Conservation (phyloP, 2,113 vertebrate species). For the Leiothrix lutea region DNA sequence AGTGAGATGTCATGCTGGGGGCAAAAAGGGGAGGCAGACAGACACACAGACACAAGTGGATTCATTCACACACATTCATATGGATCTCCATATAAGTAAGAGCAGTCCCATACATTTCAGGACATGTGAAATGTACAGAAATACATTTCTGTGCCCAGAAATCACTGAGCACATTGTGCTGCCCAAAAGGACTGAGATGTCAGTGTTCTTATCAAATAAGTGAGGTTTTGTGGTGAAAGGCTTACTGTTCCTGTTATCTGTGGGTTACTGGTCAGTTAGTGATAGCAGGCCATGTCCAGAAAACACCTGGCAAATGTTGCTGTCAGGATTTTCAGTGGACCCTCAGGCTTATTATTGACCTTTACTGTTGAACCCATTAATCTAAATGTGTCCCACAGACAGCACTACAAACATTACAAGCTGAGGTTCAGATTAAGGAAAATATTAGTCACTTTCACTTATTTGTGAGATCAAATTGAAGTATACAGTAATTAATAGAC, state of each 20-base stretch:
- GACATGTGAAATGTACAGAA: not conserved
- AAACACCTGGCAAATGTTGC: slow-evolving; percentile 31
- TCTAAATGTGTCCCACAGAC: slow-evolving; percentile 13
- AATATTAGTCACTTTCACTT: slow-evolving; percentile 50
- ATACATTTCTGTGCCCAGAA: not conserved
- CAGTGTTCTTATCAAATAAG: slow-evolving; percentile 14
- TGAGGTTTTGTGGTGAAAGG: not conserved
- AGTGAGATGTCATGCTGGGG: not conserved
- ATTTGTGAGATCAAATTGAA: slow-evolving; percentile 24
- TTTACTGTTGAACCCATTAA: slow-evolving; percentile 43
- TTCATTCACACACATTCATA: fast-evolving
- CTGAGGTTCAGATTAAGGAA: slow-evolving; percentile 25
- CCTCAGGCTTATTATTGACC: slow-evolving; percentile 39
- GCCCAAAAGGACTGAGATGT: not conserved
- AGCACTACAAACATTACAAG: not conserved
- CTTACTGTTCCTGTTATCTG: slow-evolving; percentile 6
- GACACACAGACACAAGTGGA: not conserved
- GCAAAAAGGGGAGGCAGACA: not conserved
- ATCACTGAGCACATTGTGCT: not conserved
- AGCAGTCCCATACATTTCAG: not conserved
- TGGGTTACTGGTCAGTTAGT: slow-evolving; percentile 26
- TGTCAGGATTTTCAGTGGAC: slow-evolving; percentile 16
- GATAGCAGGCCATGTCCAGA: slow-evolving; percentile 10
- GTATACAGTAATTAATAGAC: not conserved
- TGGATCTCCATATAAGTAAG: not conserved